Percentiles rank a stretch among this genome's conserved stretches.
These are phyloP conservation scores for Anodontia alba DNA, from an alignment of 2,888 invertebrate species.

Conservation along the genomic window DNA sequence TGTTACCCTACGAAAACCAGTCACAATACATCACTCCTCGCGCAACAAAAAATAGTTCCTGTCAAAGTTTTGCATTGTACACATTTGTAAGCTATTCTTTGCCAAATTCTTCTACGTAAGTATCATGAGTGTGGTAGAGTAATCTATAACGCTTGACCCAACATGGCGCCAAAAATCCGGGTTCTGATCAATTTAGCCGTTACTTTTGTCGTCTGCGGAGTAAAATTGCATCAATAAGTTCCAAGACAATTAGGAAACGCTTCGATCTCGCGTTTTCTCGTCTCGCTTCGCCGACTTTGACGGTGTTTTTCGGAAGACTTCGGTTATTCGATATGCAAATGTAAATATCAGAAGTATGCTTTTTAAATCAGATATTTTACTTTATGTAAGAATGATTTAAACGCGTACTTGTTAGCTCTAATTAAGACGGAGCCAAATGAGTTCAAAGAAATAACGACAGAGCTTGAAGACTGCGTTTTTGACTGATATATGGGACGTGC, in stretches of 20 bases:
- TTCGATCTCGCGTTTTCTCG: conserved; percentile 41
- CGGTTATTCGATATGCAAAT: conserved; percentile 6
- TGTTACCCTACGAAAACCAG: conserved; percentile 50
- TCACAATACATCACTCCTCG: conserved; percentile 64
- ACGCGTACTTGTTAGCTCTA: neutral
- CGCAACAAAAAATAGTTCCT: conserved; percentile 59
- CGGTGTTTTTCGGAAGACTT: conserved; percentile 10
- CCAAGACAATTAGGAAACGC: conserved; percentile 49
- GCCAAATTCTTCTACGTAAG: conserved; percentile 5
- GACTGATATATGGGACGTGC: too few species aligned
- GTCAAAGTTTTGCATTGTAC: conserved; percentile 29
- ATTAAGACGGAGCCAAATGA: neutral
- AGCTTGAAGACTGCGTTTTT: too few species aligned
- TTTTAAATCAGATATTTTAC: conserved; percentile 4
- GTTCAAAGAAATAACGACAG: neutral
- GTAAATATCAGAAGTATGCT: conserved; percentile 11
- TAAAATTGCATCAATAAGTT: conserved; percentile 29
- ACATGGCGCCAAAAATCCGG: conserved; percentile 56
- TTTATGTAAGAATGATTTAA: conserved; percentile 18
- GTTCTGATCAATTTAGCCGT: conserved; percentile 55
- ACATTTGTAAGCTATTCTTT: conserved; percentile 8
- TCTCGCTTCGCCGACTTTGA: conserved; percentile 6
- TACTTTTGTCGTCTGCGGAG: conserved; percentile 39
- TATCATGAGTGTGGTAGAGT: neutral
- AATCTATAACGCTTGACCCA: conserved; percentile 54